Percentiles rank a stretch among this genome's conserved stretches.
Conservation (phyloP, 2,888 invertebrate species). For the Punctoribates punctum region DNA sequence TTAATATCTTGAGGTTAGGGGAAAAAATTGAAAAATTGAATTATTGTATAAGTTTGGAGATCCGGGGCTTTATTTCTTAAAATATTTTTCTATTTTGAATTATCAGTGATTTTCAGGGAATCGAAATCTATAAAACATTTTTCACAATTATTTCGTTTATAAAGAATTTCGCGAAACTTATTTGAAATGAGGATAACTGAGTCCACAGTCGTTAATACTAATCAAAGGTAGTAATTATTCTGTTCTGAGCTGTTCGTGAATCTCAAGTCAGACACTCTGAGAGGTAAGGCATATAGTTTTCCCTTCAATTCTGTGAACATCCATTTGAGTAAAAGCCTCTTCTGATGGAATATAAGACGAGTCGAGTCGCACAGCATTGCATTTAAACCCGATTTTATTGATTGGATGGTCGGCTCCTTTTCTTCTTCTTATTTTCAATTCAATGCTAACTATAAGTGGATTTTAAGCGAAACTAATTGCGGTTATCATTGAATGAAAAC, state of each 20-base stretch:
- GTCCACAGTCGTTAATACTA: too few species aligned
- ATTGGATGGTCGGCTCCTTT: neutral
- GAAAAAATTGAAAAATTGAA: too few species aligned
- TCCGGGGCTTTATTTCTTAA: too few species aligned
- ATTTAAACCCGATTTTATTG: slow-evolving; percentile 24
- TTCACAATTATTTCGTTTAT: too few species aligned
- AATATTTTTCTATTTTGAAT: too few species aligned
- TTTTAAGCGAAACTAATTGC: slow-evolving; percentile 1
- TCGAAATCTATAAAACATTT: too few species aligned
- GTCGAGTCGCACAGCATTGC: slow-evolving; percentile 15
- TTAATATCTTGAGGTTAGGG: too few species aligned
- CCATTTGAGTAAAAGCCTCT: neutral
- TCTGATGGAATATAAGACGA: neutral
- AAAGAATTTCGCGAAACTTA: too few species aligned
- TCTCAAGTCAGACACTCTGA: neutral
- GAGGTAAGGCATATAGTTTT: neutral
- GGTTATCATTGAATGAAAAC: neutral
- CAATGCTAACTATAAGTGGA: neutral
- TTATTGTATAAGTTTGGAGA: too few species aligned
- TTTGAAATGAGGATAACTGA: too few species aligned
- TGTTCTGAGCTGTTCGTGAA: neutral
- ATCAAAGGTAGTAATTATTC: too few species aligned
- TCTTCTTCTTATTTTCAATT: neutral
- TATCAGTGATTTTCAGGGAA: too few species aligned
- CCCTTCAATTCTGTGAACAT: neutral